These are phyloP conservation scores for Catostylus mosaicus DNA, from an alignment of 30 jellyfish, hydroid and myxozoan species.

Conservation along the genomic window DNA sequence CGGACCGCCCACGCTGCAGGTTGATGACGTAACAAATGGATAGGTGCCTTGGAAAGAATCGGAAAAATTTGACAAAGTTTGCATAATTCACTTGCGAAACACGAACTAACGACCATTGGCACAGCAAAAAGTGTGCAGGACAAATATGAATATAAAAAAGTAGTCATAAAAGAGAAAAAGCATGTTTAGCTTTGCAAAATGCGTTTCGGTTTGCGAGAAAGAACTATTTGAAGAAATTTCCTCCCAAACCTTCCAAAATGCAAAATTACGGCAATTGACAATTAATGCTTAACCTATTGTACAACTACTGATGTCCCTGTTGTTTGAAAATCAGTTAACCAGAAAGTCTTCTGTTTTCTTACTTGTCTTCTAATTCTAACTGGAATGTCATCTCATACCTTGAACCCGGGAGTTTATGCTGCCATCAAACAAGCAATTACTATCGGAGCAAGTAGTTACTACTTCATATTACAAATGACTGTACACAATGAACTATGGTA, in stretches of 20 bases:
- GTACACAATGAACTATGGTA: too few relatives aligned
- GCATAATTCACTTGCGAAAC: background rate
- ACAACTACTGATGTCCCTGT: too few relatives aligned
- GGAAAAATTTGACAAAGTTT: background rate
- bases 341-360: too few relatives aligned
- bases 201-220: background rate
- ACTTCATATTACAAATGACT: background rate
- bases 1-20: constrained; percentile 96
- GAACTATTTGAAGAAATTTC: background rate
- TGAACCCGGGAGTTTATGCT: background rate
- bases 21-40: constrained; percentile 99
- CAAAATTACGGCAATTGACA: too few relatives aligned
- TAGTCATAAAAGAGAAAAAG: background rate
- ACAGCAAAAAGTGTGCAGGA: background rate
- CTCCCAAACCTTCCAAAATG: too few relatives aligned
- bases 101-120: background rate
- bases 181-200: background rate
- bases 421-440: background rate
- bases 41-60: constrained; percentile 82
- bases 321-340: too few relatives aligned
- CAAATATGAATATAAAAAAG: background rate
- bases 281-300: too few relatives aligned
- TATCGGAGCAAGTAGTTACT: background rate
- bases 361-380: background rate
- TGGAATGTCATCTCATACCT: background rate